Evolutionary conservation across 1,140 invertebrate species (phyloP), one percentile per base, ranked within the genome.

Genomic region (Tetramorium alpestre): DNA sequence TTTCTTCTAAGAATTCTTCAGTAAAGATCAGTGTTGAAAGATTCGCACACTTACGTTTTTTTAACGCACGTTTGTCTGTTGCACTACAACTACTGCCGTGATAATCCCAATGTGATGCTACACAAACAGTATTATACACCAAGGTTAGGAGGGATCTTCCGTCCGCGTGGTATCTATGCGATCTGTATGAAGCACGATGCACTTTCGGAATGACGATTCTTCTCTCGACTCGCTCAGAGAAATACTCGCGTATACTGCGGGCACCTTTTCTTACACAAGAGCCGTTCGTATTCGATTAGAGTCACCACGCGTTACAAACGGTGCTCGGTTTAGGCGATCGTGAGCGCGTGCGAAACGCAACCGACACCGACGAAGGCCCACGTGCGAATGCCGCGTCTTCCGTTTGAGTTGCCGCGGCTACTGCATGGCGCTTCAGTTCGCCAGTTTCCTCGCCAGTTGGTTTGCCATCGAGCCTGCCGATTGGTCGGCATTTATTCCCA

Each of bases 311-410:
- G 80, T n/a, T 38, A 6, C 5, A 41, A 82, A 81, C 77, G 76
- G 51, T 51, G 77, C 33, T 22, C 44, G 18, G 51, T 28, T 18
- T 4, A 33, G 38, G 18, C 38, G 38, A 80, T 18, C 76, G 33
- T 28, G 47, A 70, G 54, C 75, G 70, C 81, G 73, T 86, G 51
- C 76, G 28, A 81, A 89, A 87, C 91, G 82, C 25, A 60, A 84
- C 93, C 93, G 93, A 92, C 92, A 87, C 86, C 90, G 87, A 93
- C 93, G 93, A 93, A 92, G 65, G 90, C 93, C 94, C 95, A 95
- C 95, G 95, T 95, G 95, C 94, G 93, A 95, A 92, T 95, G 93
- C 92, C 92, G 91, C 93, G 87, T 62, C 72, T 85, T 49, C 13
- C 87, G 72, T 91, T 89, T 81, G 64, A 90, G 88, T 91, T 90